These are phyloP conservation scores for Asarcornis scutulata DNA, from an alignment of 2,113 vertebrate genomes.

Conservation along the genomic window DNA sequence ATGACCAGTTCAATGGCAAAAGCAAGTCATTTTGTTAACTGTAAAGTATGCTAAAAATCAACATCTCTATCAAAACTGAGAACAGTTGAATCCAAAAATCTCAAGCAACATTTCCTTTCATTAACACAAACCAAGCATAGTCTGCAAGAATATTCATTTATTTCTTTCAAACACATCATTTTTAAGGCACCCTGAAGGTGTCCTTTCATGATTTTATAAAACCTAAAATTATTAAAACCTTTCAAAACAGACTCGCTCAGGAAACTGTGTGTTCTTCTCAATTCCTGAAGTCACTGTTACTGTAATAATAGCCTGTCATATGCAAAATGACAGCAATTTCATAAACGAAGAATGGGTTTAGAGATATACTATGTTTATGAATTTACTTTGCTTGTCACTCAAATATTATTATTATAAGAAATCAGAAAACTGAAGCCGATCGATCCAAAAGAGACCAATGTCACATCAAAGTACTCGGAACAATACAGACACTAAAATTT, in stretches of 20 bases:
- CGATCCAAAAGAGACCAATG: conserved; percentile 36
- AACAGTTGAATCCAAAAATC: conserved; percentile 27
- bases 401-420: conserved; percentile 66
- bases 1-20: conserved; percentile 6
- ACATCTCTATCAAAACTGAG: conserved; percentile 24
- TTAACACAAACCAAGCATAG: conserved; percentile 52
- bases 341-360: conserved; percentile 70
- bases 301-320: conserved; percentile 72
- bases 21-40: background rate
- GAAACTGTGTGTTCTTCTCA: conserved; percentile 42
- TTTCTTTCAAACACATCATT: conserved; percentile 69
- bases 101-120: conserved; percentile 64
- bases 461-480: conserved; percentile 9
- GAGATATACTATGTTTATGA: conserved; percentile 75
- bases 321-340: conserved; percentile 72
- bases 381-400: conserved; percentile 77
- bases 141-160: conserved; percentile 50
- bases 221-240: conserved; percentile 69
- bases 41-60: conserved; percentile 15
- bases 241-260: conserved; percentile 70
- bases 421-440: conserved; percentile 63
- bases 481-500: background rate
- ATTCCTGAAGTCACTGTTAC: conserved; percentile 57
- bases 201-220: conserved; percentile 74
- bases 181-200: conserved; percentile 61